Evolutionary conservation across 1,140 invertebrate genomes (phyloP), one percentile per base, ranked within the genome.

Genomic region (Tenebrio molitor): DNA sequence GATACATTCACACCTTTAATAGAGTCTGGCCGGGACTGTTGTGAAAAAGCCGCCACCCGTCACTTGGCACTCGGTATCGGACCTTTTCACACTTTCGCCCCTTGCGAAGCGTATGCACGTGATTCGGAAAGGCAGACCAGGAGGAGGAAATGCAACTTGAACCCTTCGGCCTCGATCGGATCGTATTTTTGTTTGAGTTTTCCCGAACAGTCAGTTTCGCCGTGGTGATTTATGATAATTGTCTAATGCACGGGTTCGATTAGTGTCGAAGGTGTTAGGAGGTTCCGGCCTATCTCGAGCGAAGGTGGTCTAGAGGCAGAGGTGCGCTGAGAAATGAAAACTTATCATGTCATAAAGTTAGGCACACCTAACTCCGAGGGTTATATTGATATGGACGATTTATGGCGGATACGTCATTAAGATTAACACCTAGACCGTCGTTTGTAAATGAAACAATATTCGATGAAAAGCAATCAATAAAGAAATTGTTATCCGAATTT

Each of bases 381-480:
- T 66, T 44, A 44, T 42, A 25, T 66, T 66, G 64, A 42, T 66
- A 66, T 66, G 17, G 42, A 25, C 42, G 66, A 53, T 69, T 69
- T 69, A 69, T 69, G 16, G 66, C 29, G 66, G 42, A 53, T 50
- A 50, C 53, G 44, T 25, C 42, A 53, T 69, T 69, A 69, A 69
- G 66, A 53, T 69, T 69, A 69, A 69, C 66, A 53, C 65, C 66
- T 69, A 69, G 63, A 12, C n/a, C 15, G 3, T 10, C 21, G 23
- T 50, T 33, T 69, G 62, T 73, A 70, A 70, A 75, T 75, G 70
- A 65, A 67, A 73, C 71, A 75, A 73, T 73, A 75, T 69, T 70
- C 74, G 73, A 73, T 73, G 74, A 73, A 70, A 71, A 63, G 23
- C 63, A 66, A 73, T 73, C 74, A 73, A 75, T 75, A 75, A 75